Conservation (phyloP, 2,113 vertebrate species). For the Nannobrachium achirus region DNA sequence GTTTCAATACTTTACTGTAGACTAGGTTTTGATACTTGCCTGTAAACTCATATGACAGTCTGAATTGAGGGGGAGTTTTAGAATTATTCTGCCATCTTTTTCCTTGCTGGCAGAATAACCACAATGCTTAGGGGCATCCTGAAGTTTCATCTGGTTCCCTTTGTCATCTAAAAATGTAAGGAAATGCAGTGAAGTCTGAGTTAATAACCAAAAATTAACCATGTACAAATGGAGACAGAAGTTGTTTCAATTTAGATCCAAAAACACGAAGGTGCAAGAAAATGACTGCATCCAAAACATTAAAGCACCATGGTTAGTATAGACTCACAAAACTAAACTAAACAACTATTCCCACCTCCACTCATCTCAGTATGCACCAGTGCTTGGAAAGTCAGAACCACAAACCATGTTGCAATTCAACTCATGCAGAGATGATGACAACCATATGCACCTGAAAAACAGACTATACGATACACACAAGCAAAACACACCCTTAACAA, state of each 20-base stretch:
- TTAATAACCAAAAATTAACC: neutral
- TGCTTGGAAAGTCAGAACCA: neutral
- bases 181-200: neutral
- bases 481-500: constrained; percentile 64
- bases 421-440: constrained; percentile 47
- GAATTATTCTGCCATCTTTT: constrained; percentile 61
- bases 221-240: constrained; percentile 10
- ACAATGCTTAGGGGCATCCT: constrained; percentile 71
- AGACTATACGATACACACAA: neutral
- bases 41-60: constrained; percentile 74
- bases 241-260: neutral
- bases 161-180: constrained; percentile 52
- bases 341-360: neutral
- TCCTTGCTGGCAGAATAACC: constrained; percentile 69
- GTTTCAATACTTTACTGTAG: constrained; percentile 42
- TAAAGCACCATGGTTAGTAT: neutral
- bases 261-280: neutral
- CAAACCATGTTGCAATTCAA: constrained; percentile 30
- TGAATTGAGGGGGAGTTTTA: constrained; percentile 67
- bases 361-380: neutral
- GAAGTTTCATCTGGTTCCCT: constrained; percentile 54
- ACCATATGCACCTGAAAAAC: constrained; percentile 45
- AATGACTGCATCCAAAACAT: constrained; percentile 17
- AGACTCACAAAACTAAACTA: constrained; percentile 22
- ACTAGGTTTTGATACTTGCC: constrained; percentile 64